A percentile compares a stretch with the other conserved stretches of the same genome.
phyloP scores from a whole-genome alignment of 2,888 invertebrate genomes.

The Osmoderma eremita region DNA sequence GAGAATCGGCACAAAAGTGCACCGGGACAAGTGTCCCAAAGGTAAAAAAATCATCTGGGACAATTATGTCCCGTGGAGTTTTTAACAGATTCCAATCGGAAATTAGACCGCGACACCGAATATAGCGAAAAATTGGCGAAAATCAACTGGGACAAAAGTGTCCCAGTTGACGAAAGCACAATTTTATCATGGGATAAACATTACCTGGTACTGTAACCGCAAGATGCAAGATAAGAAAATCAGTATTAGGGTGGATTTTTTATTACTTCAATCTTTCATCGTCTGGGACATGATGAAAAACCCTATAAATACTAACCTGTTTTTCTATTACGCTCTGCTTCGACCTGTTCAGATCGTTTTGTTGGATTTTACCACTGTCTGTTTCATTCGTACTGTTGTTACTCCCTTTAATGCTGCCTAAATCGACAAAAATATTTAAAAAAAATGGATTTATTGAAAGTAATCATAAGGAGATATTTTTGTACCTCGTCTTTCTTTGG shows the following conservation, averaged over 20 bases:
- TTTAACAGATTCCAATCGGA: no score
- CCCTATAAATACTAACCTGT: slow-evolving; percentile 83
- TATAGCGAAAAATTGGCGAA: no score
- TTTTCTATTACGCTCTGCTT: slow-evolving; percentile 81
- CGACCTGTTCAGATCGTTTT: slow-evolving; percentile 56
- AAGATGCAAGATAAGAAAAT: no score
- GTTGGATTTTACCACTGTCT: slow-evolving; percentile 57
- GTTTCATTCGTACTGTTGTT: slow-evolving; percentile 55
- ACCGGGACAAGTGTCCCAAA: no score
- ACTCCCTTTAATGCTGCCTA: slow-evolving; percentile 38
- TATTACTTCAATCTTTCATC: background rate
- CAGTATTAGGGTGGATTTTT: no score
- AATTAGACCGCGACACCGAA: no score
- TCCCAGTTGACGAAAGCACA: background rate
- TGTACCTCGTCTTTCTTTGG: slow-evolving; percentile 60
- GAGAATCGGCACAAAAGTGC: no score
- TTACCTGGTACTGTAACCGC: slow-evolving; percentile 52
- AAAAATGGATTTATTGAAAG: background rate
- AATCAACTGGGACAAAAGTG: no score
- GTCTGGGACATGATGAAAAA: background rate
- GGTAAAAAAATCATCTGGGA: no score
- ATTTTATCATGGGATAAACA: slow-evolving; percentile 12
- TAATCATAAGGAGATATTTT: no score
- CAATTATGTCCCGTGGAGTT: no score
- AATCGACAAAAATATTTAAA: background rate